These are phyloP conservation scores for Psammodynastes pulverulentus DNA, from an alignment of 2,113 vertebrate species.

Conservation along the genomic window DNA sequence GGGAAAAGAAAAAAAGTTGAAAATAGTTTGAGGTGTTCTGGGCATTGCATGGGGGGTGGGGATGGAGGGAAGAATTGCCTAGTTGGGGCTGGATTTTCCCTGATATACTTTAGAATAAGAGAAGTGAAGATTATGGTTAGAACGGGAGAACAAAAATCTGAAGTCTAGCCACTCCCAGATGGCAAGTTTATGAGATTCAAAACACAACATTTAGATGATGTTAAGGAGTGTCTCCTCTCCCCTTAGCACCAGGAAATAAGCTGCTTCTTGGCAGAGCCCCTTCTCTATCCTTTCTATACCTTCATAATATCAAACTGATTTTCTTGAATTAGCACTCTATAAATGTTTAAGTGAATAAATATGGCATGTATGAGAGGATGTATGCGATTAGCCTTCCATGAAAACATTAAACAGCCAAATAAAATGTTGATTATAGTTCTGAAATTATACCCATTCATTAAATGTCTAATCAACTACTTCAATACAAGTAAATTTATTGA, in stretches of 20 bases:
- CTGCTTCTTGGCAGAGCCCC: not conserved
- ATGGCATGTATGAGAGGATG: not conserved
- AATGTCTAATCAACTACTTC: conserved; percentile 65
- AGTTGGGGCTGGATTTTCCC: not conserved
- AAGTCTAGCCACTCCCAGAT: not conserved
- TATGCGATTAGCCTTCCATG: conserved; percentile 41
- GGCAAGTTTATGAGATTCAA: not conserved
- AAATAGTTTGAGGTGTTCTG: not conserved
- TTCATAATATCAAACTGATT: conserved; percentile 6
- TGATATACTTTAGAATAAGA: not conserved
- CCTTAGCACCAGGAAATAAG: not conserved
- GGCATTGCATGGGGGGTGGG: not conserved
- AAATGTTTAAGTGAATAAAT: conserved; percentile 27
- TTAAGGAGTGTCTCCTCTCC: not conserved
- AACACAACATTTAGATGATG: not conserved
- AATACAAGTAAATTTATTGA: conserved; percentile 61
- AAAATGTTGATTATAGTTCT: conserved; percentile 65
- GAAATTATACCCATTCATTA: conserved; percentile 67
- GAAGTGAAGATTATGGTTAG: not conserved
- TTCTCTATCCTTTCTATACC: not conserved
- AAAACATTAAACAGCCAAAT: conserved; percentile 54
- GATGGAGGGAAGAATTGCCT: not conserved
- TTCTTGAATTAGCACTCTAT: not conserved
- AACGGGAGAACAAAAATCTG: not conserved
- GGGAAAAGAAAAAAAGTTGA: not conserved